Conservation (phyloP, 37 sponge, comb jelly and placozoan genomes). For the Lycopodina hypogea region DNA sequence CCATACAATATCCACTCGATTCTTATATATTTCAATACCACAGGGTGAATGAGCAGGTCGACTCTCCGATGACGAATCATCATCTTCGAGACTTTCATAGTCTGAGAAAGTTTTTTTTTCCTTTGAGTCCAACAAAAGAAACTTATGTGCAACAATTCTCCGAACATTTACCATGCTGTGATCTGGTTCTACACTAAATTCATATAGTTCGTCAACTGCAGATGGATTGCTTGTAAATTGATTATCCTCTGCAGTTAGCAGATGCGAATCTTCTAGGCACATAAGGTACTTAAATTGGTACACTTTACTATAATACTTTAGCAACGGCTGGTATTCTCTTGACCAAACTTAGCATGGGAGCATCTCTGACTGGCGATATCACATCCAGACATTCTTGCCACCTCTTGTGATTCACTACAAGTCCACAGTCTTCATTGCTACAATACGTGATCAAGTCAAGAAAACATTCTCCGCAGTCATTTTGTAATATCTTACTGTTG, state of each 20-base stretch:
- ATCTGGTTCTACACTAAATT: too few relatives aligned
- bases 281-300: constrained; percentile 80
- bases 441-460: constrained; percentile 59
- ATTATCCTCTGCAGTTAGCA: too few relatives aligned
- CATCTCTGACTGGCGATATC: constrained; percentile 30
- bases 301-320: constrained; percentile 32
- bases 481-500: constrained; percentile 47
- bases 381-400: constrained; percentile 79
- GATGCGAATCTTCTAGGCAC: background rate
- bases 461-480: constrained; percentile 61
- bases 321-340: constrained; percentile 69
- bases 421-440: constrained; percentile 23
- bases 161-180: too few relatives aligned
- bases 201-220: too few relatives aligned
- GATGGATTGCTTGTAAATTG: too few relatives aligned
- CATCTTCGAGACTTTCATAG: constrained; percentile 20
- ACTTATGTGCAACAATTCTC: too few relatives aligned
- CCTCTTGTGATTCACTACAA: constrained; percentile 47
- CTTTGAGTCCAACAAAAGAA: too few relatives aligned
- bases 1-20: constrained; percentile 78
- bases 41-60: constrained; percentile 64
- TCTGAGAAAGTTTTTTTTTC: constrained; percentile 11
- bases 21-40: constrained; percentile 54
- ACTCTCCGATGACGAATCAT: constrained; percentile 58
- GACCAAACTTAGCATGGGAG: constrained; percentile 66